Evolutionary conservation across 2,113 vertebrate species (phyloP), one percentile per base, ranked within the genome.

Genomic region (Colossoma macropomum): DNA sequence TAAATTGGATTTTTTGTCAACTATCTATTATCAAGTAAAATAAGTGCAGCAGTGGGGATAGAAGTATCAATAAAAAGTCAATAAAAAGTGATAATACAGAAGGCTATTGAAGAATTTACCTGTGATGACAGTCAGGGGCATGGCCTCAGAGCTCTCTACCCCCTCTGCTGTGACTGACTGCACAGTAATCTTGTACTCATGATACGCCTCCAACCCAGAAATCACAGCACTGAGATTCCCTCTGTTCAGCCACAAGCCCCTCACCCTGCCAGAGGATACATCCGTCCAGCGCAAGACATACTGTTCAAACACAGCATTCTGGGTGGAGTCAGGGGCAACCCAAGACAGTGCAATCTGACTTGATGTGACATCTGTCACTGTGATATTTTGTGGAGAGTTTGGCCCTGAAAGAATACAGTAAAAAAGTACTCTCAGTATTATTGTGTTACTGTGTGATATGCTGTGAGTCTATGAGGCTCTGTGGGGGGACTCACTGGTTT

Each of bases 401-500:
- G 95, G 96, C 41, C 94, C 96, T 97, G 41, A 66, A 85, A 69
- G 79, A 72, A 88, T 59, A 88, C 6, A 87, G 68, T 8, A 74
- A 17, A 63, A 7, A 66, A 2, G 7, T 23, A 11, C 34, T 52
- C 30, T 4, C 25, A 78, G 76, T 23, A 48, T 15, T 4, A 70
- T 50, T 70, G 8, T 32, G 38, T 25, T 25, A 75, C 60, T 74
- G 9, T 65, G 25, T 80, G 19, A 13, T 25, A 2, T 66, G 23
- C 2, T 68, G 41, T 2, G 30, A 19, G 21, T 25, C 1, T 65
- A 16, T 30, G 27, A 65, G 15, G 4, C 25, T 65, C 19, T 48
- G 52, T 83, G 38, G 0, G 38, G 0, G 48, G 77, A 95, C 96
- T 96, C 93, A 97, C 96, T 92, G 88, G 95, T 96, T 89, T 96